Evolutionary conservation across 2,113 vertebrate species (phyloP).

Genomic region (Macrotus californicus): DNA sequence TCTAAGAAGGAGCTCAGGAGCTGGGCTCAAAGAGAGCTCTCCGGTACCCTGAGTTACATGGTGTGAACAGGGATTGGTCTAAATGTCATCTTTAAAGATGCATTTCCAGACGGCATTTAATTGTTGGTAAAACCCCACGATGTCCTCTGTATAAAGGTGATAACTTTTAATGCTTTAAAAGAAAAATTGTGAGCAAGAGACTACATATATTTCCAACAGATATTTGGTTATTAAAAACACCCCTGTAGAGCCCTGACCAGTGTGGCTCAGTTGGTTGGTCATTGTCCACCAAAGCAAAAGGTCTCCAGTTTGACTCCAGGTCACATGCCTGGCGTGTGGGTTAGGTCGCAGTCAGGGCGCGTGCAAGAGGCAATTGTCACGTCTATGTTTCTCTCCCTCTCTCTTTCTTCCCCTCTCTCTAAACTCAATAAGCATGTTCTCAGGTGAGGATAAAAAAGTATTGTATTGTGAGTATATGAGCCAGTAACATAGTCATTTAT

Average conservation of each 20-base stretch:
- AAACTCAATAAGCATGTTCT: too few species aligned
- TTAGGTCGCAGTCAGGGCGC: too few species aligned
- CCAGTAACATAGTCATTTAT: too few species aligned
- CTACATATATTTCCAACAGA: neutral
- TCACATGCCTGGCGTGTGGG: too few species aligned
- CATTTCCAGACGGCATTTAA: neutral
- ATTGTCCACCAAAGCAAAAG: too few species aligned
- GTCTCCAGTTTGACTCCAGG: too few species aligned
- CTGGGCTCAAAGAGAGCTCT: neutral
- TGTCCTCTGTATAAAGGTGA: neutral
- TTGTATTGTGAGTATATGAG: too few species aligned
- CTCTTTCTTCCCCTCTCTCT: too few species aligned
- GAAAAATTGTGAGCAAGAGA: neutral
- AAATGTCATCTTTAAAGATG: neutral
- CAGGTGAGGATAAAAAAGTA: too few species aligned
- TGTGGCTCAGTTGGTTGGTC: too few species aligned
- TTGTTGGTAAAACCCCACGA: neutral
- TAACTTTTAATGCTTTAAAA: neutral
- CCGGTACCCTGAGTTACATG: neutral
- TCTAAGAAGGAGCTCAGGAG: neutral
- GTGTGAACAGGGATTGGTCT: neutral
- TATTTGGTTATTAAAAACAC: neutral
- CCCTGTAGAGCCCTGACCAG: neutral
- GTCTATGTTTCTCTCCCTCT: too few species aligned
- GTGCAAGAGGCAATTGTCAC: too few species aligned